A percentile compares a stretch with the other conserved stretches of the same genome.
phyloP scores from a whole-genome alignment of 2,888 invertebrate genomes.

The Diploptera punctata region DNA sequence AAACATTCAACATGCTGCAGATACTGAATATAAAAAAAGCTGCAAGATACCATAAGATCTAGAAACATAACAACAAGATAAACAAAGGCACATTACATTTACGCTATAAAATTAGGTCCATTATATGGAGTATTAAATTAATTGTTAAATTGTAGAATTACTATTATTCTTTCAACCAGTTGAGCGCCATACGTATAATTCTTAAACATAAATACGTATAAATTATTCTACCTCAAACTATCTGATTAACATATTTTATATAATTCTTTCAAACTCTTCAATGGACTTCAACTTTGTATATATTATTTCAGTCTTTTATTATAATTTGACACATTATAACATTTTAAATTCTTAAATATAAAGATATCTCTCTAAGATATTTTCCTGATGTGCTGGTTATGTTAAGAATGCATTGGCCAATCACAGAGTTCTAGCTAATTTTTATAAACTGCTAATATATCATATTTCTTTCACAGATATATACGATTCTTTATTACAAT shows the following conservation, averaged over 20 bases:
- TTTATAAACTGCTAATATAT: too few relatives aligned
- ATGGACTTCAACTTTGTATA: too few relatives aligned
- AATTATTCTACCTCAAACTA: background rate
- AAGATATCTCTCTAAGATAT: too few relatives aligned
- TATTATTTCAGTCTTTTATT: conserved; percentile 2
- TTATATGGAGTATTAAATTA: background rate
- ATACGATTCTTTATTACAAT: too few relatives aligned
- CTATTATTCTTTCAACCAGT: background rate
- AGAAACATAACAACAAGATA: background rate
- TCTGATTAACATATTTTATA: background rate
- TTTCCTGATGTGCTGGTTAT: too few relatives aligned
- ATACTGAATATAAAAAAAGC: background rate
- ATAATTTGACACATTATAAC: background rate
- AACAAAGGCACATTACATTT: conserved; percentile 1
- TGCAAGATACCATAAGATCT: background rate
- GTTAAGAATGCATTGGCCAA: too few relatives aligned
- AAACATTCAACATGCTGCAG: background rate
- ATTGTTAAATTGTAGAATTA: background rate
- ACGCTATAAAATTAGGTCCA: background rate
- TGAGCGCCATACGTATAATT: background rate
- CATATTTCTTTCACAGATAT: too few relatives aligned
- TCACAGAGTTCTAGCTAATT: too few relatives aligned
- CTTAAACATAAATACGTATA: too few relatives aligned
- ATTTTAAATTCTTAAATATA: background rate
- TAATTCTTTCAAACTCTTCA: background rate